Evolutionary conservation across 2,113 vertebrate species (phyloP).

Genomic region (Motacilla tschutschensis): DNA sequence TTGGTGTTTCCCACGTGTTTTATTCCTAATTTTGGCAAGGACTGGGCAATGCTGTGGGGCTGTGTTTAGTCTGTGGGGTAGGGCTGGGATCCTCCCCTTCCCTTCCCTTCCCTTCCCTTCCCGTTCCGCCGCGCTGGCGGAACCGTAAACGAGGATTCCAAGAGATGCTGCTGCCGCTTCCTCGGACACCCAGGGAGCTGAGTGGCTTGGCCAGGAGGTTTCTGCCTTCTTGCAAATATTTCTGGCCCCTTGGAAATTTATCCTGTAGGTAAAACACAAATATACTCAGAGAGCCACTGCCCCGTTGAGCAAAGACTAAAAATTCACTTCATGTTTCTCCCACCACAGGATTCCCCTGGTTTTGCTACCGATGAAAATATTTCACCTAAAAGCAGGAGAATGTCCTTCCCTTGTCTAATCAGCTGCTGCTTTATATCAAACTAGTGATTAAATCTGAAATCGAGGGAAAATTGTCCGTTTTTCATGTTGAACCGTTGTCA

Average conservation of each 20-base stretch:
- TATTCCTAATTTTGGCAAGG: neutral
- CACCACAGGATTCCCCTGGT: neutral
- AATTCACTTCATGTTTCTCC: neutral
- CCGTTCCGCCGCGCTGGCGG: neutral
- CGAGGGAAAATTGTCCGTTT: neutral
- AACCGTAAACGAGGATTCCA: conserved; percentile 14
- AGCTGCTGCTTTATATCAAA: neutral
- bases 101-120: conserved; percentile 12
- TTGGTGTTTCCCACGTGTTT: neutral
- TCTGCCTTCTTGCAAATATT: conserved; percentile 20
- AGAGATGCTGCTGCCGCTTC: neutral
- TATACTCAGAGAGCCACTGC: neutral
- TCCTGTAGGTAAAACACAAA: conserved; percentile 14
- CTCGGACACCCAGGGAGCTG: conserved; percentile 20
- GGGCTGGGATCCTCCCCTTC: conserved; percentile 14
- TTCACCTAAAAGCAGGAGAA: neutral
- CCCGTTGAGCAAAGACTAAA: neutral
- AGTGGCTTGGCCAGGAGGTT: neutral
- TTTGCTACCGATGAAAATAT: neutral
- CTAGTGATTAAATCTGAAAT: neutral
- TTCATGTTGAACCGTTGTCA: neutral
- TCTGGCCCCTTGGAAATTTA: neutral
- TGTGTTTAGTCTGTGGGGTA: conserved; percentile 56
- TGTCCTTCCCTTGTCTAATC: neutral
- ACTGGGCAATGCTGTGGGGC: neutral